A percentile compares a stretch with the other conserved stretches of the same genome.
Conservation (phyloP, 2,113 vertebrate species). For the Lates calcarifer region DNA sequence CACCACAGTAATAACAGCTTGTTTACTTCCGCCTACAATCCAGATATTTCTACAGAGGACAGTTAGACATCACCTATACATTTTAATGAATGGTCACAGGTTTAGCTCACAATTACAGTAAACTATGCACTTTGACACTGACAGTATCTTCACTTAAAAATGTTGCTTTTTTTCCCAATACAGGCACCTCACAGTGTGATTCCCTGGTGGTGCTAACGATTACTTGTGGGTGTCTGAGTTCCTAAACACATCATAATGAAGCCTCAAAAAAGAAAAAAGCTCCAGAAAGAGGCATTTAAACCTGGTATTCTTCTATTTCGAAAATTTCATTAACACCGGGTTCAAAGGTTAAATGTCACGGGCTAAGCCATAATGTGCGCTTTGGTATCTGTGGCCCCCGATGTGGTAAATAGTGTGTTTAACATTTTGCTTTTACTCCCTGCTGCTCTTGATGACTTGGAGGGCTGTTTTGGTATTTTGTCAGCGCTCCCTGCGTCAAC, state of each 20-base stretch:
- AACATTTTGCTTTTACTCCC: not conserved
- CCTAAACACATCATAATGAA: no score
- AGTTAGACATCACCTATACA: not conserved
- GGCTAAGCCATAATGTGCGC: not conserved
- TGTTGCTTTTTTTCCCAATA: no score
- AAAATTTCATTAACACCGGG: not conserved
- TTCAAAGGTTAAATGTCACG: not conserved
- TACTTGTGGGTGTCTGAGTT: no score
- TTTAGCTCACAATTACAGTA: no score
- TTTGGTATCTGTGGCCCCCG: not conserved
- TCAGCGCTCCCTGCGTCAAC: not conserved
- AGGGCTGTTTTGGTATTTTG: constrained; percentile 10
- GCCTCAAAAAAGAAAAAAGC: not conserved
- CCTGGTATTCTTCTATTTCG: not conserved
- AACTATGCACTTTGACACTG: no score
- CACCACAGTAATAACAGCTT: no score
- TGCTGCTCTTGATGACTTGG: constrained; percentile 1
- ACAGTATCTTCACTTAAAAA: no score
- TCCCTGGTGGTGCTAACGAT: not conserved
- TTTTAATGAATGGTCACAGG: no score
- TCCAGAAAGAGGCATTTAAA: not conserved
- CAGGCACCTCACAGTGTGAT: not conserved
- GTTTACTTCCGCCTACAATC: no score
- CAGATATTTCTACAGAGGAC: not conserved
- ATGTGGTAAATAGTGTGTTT: constrained; percentile 15